These are phyloP conservation scores for Cylindroiulus punctatus DNA, from an alignment of 2,888 invertebrate species.

Conservation along the genomic window DNA sequence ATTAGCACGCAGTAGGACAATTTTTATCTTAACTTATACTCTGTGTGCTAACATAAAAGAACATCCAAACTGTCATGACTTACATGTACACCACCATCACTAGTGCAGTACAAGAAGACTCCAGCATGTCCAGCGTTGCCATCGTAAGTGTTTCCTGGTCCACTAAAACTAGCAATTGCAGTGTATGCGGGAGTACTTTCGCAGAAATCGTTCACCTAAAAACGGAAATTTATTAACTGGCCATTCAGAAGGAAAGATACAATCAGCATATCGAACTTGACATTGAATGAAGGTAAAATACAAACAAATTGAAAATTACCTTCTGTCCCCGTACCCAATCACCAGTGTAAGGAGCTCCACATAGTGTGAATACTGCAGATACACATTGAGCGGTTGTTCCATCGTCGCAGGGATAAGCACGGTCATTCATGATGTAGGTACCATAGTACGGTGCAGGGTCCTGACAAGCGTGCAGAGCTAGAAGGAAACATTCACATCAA, in stretches of 20 bases:
- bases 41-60: background rate
- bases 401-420: conserved; percentile 54
- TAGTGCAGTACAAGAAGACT: conserved; percentile 51
- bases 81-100: conserved; percentile 53
- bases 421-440: conserved; percentile 52
- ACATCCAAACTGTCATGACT: background rate
- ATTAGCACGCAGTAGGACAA: background rate
- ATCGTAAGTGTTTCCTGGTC: conserved; percentile 51
- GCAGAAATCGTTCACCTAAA: conserved; percentile 54
- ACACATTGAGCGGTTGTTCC: conserved; percentile 55
- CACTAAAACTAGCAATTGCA: conserved; percentile 55
- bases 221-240: conserved; percentile 17
- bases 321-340: conserved; percentile 45
- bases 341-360: conserved; percentile 53
- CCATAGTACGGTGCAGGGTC: conserved; percentile 54
- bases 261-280: background rate
- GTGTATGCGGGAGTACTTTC: conserved; percentile 44
- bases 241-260: background rate
- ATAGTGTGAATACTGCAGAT: conserved; percentile 51
- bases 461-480: conserved; percentile 45
- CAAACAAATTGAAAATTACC: background rate
- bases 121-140: conserved; percentile 53
- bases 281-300: too few relatives aligned
- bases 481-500: background rate
- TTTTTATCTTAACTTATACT: background rate